phyloP scores from a whole-genome alignment of 2,888 invertebrate genomes.

The Candidula unifasciata region DNA sequence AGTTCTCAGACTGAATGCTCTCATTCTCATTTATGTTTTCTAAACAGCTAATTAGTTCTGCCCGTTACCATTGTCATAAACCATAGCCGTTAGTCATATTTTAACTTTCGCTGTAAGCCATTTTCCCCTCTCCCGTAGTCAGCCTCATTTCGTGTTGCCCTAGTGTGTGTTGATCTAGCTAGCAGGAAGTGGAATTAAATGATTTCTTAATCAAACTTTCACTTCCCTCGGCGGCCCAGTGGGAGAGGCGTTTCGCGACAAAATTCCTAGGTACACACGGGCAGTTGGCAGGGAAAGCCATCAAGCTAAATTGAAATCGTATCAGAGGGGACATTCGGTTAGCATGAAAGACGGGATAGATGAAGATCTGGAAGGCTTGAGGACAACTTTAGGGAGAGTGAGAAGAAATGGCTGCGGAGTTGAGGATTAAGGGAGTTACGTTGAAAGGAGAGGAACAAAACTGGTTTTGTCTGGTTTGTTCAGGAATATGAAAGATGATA shows the following conservation, averaged over 20 bases:
- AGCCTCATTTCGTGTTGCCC: not conserved
- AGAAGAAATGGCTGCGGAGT: no score
- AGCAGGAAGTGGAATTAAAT: not conserved
- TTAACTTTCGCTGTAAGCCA: no score
- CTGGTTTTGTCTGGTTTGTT: no score
- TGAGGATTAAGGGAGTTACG: no score
- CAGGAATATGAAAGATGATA: no score
- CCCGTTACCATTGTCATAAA: not conserved
- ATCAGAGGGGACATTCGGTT: slow-evolving; percentile 21
- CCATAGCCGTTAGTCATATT: not conserved
- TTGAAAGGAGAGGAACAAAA: no score
- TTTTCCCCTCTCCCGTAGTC: slow-evolving; percentile 1
- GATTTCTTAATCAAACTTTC: slow-evolving; percentile 37
- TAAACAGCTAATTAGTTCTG: not conserved
- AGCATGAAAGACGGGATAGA: slow-evolving; percentile 36
- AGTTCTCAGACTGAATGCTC: no score
- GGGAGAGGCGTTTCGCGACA: slow-evolving; percentile 1
- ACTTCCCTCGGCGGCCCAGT: not conserved
- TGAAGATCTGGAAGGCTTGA: not conserved
- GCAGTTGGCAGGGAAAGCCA: slow-evolving; percentile 28
- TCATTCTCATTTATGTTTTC: no score
- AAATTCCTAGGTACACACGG: slow-evolving; percentile 33
- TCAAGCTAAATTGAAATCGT: slow-evolving; percentile 38
- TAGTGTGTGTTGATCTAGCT: slow-evolving; percentile 17
- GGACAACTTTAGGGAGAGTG: not conserved